Conservation (phyloP, 2,797 vertebrate species). For the Enteromius treurensis region DNA sequence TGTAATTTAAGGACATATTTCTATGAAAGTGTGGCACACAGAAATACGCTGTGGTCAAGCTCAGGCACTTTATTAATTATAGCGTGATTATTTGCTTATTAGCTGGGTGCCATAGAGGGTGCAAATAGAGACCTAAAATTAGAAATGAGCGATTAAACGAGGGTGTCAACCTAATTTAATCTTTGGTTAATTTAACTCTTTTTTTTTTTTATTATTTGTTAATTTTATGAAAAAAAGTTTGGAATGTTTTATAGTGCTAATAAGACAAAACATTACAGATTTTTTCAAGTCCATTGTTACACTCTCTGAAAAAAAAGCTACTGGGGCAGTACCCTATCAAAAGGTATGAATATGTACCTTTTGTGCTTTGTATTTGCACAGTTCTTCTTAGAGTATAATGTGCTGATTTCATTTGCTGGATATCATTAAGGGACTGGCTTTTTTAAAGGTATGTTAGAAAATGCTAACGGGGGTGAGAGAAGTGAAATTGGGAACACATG, state of each 20-base stretch:
- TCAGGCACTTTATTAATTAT: constrained; percentile 15
- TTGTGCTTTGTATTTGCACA: not conserved
- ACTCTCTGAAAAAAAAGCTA: not conserved
- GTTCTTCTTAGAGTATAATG: not conserved
- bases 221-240: not conserved
- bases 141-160: not conserved
- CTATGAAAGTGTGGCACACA: not conserved
- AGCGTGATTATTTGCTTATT: constrained; percentile 10
- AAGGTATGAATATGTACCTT: not conserved
- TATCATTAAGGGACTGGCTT: not conserved
- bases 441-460: constrained; percentile 2
- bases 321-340: not conserved
- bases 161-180: constrained; percentile 7
- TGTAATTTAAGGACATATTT: constrained; percentile 13
- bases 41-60: constrained; percentile 10
- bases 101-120: not conserved
- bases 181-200: not conserved
- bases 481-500: not conserved
- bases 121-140: not conserved
- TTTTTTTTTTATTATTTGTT: not conserved
- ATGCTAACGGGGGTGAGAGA: not conserved
- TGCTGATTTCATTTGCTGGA: constrained; percentile 3
- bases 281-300: not conserved
- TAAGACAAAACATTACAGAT: not conserved
- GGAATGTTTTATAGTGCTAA: not conserved